Base-by-base conservation (phyloP, 2,797 vertebrate species). In the Tolypeutes matacus region DNA sequence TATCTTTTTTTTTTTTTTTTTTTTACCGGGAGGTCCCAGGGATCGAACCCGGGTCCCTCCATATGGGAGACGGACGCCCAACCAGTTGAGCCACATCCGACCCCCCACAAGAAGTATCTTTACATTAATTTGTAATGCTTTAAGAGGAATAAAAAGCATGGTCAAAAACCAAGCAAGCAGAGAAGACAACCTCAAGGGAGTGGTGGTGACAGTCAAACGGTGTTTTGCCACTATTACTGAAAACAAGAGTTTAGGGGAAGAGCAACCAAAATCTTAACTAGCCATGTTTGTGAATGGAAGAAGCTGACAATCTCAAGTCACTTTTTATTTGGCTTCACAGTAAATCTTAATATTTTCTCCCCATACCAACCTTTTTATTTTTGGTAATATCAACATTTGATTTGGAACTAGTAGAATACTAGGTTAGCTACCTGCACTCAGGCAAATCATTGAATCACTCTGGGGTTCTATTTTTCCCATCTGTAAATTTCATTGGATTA, bases 221-320 rank as follows among this genome's bases (percentile, higher is more conserved):
- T 67, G 25, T 86, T 9, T 76, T 56, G 34, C 51, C 73, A 91
- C 15, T 14, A 64, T 89, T 89, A 34, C 18, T 65, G 46, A 31
- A 84, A 95, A 89, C 25, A 97, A 31, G 73, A 65, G 29, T 69
- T 53, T 73, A 83, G 39, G 29, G 75, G 53, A 76, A 76, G 10
- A 91, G 46, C 58, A 91, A 83, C 23, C 9, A 51, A 91, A 76
- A 81, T 84, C 34, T 72, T 72, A 60, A 83, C 80, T 86, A 92
- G 27, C 70, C 9, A 39, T 53, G 25, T 18, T 92, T 64, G 46
- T 86, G 67, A 84, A 80, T 1, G 20, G 14, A 84, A 92, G 27
- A 13, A 77, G 23, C 15, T 49, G 36, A 90, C 23, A 76, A 76
- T 65, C 15, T 81, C 46, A 60, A 60, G 15, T 78, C 49, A 60